Conservation (phyloP, 2,797 vertebrate genomes). For the Gorsachius magnificus region DNA sequence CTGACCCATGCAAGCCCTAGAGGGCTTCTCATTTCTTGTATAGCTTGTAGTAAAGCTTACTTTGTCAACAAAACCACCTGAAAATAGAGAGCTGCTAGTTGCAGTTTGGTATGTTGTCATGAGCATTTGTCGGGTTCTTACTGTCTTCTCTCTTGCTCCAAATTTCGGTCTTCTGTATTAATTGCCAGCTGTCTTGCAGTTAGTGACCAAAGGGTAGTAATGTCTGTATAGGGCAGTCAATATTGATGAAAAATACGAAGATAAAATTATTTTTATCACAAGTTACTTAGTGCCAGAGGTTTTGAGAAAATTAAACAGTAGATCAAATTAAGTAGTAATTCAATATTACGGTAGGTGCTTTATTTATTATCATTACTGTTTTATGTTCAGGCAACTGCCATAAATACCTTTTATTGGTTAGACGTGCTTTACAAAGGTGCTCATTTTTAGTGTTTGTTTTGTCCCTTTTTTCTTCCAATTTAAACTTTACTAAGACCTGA, state of each 20-base stretch:
- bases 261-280: constrained; percentile 14
- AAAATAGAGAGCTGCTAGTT: background rate
- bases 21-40: background rate
- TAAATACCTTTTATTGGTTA: background rate
- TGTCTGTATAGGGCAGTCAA: background rate
- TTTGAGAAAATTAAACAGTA: constrained; percentile 18
- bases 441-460: background rate
- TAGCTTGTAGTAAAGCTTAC: background rate
- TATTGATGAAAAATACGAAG: constrained; percentile 6
- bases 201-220: background rate
- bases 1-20: background rate
- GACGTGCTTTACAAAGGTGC: background rate
- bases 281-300: background rate
- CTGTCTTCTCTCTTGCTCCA: background rate
- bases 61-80: background rate
- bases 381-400: background rate
- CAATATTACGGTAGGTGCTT: background rate
- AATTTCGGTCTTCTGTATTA: background rate
- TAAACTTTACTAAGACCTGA: background rate
- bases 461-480: background rate
- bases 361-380: constrained; percentile 28
- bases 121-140: background rate
- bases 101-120: background rate
- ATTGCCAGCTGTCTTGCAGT: background rate
- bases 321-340: constrained; percentile 35